Base-by-base conservation (phyloP, 1,140 invertebrate genomes). In the Monomorium pharaonis region DNA sequence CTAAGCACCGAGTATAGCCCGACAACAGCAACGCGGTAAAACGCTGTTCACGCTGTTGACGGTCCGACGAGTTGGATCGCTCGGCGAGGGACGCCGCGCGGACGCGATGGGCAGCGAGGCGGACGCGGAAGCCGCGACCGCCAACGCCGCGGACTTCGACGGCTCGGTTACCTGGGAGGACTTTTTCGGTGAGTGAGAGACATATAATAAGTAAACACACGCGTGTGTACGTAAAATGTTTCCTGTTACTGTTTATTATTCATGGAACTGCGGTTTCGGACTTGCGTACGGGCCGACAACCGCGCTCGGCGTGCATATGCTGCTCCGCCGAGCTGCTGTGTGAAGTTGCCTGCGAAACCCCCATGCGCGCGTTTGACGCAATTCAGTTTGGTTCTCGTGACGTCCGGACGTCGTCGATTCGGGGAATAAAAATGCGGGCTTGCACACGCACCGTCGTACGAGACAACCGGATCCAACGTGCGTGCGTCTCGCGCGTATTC, bases 151-250 rank as follows among this genome's bases (percentile, higher is more conserved):
- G 44, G 95, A 96, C 85, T 95, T 95, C 16, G 95, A 96, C 89
- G 95, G 92, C 37, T 95, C 95, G 85, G 93, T 95, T 89, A 95
- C 93, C 63, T 96, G 95, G 95, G 95, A 96, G 86, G 95, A 96
- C 51, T 96, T 96, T 92, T 96, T 95, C 87, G 95, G 95, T 96
- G 83, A 95, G 95, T 47, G 7, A 37, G 4, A n/a, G n/a, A 18
- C 21, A n/a, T 3, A 44, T 33, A n/a, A 37, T 7, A 37, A 37
- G 37, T 37, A 2, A 37, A 37, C 7, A 37, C 9, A n/a, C 33
- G 16, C 21, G 0, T 49, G 16, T 62, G 6, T 51, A 14, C 10
- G 2, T 24, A 1, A 1, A 16, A 33, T 47, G 18, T 58, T 14
- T 58, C 10, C 2, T 18, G 12, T 44, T 56, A n/a, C 44, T 21